phyloP scores from a whole-genome alignment of 2,797 vertebrate genomes.

The Spinibarbus caldwelli region DNA sequence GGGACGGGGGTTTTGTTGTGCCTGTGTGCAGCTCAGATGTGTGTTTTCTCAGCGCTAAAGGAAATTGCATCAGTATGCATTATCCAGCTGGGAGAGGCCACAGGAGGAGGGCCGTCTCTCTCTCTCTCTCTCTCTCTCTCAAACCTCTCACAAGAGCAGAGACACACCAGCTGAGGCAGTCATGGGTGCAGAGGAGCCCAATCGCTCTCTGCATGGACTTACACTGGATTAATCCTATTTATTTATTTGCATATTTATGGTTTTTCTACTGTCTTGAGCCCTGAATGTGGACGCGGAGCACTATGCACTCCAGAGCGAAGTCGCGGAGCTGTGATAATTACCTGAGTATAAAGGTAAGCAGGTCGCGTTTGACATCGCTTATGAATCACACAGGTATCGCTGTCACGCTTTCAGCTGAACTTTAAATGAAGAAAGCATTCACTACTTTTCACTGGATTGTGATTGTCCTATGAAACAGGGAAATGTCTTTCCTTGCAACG shows the following conservation, averaged over 20 bases:
- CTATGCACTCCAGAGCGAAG: slow-evolving; percentile 82
- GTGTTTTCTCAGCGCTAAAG: slow-evolving; percentile 71
- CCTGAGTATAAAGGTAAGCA: slow-evolving; percentile 83
- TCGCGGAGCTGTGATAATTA: slow-evolving; percentile 81
- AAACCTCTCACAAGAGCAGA: slow-evolving; percentile 70
- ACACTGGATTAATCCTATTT: slow-evolving; percentile 61
- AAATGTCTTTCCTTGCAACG: too few species aligned
- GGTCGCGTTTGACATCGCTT: too few species aligned
- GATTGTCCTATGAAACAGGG: background rate
- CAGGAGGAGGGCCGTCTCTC: slow-evolving; percentile 63
- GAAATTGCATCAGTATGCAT: slow-evolving; percentile 79
- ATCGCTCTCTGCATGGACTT: slow-evolving; percentile 33
- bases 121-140: slow-evolving; percentile 45
- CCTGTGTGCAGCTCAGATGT: slow-evolving; percentile 67
- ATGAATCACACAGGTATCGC: too few species aligned
- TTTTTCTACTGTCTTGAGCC: slow-evolving; percentile 46
- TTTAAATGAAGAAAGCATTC: too few species aligned
- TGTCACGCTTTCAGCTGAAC: too few species aligned
- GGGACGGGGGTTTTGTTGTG: slow-evolving; percentile 55
- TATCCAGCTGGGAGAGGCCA: slow-evolving; percentile 72
- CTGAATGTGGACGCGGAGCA: slow-evolving; percentile 46
- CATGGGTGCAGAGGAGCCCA: slow-evolving; percentile 41
- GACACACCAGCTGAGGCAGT: slow-evolving; percentile 14
- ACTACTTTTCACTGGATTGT: too few species aligned
- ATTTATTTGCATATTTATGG: slow-evolving; percentile 53